Conservation (phyloP, 1,140 invertebrate species). For the Panagrolaimus sp. region DNA sequence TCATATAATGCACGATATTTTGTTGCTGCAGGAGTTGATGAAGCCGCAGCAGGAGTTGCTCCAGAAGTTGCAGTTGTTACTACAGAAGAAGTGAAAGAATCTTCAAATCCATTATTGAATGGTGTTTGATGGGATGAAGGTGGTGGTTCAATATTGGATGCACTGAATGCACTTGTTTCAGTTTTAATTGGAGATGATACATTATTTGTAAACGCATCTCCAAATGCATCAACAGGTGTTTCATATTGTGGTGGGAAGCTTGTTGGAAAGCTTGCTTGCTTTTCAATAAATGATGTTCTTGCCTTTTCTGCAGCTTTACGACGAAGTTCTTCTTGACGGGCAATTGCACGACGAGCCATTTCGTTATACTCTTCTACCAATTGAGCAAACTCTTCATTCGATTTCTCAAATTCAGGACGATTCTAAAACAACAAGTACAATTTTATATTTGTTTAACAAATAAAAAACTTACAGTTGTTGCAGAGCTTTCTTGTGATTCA, state of each 20-base stretch:
- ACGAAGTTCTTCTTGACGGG: conserved; percentile 22
- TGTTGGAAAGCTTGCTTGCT: neutral
- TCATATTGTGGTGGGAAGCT: neutral
- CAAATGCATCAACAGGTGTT: neutral
- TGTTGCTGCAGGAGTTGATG: conserved; percentile 21
- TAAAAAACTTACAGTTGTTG: conserved; percentile 35
- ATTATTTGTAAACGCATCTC: neutral
- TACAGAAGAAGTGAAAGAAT: too few relatives aligned
- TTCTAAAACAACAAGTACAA: conserved; percentile 26
- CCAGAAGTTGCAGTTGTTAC: conserved; percentile 10
- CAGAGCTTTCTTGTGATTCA: conserved; percentile 45
- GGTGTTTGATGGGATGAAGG: conserved; percentile 1
- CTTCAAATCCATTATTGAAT: too few relatives aligned
- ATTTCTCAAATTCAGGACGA: conserved; percentile 27
- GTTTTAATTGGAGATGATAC: neutral
- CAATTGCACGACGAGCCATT: conserved; percentile 19
- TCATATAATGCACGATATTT: conserved; percentile 82
- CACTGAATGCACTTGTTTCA: neutral
- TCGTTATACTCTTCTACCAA: conserved; percentile 26
- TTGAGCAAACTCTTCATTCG: conserved; percentile 18
- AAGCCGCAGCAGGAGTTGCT: conserved; percentile 16
- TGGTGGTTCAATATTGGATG: conserved; percentile 3
- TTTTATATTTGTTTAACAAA: neutral
- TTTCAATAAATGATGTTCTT: neutral
- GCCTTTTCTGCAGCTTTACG: conserved; percentile 24